A percentile compares a stretch with the other conserved stretches of the same genome.
Evolutionary conservation across 2,888 invertebrate genomes (phyloP).

Genomic region (Sinopyrophorus schimmeli): DNA sequence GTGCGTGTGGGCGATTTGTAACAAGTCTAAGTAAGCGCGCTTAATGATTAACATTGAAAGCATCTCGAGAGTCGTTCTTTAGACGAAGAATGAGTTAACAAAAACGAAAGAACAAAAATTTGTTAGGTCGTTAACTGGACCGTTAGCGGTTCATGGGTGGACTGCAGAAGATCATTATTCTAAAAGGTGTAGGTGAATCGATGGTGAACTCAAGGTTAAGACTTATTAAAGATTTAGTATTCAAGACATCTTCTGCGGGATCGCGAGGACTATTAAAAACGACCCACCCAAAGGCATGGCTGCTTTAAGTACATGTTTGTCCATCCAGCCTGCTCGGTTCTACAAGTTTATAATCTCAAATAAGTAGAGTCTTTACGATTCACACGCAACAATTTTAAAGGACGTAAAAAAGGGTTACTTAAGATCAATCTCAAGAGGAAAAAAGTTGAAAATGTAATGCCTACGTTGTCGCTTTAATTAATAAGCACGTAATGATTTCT

Average conservation of each 20-base stretch:
- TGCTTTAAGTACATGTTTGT: slow-evolving; percentile 13
- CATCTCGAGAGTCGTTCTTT: too few relatives aligned
- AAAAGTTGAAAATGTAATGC: too few relatives aligned
- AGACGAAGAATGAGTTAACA: too few relatives aligned
- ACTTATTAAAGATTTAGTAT: background rate
- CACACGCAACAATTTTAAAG: background rate
- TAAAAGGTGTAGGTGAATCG: slow-evolving; percentile 17
- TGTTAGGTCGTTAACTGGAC: slow-evolving; percentile 13
- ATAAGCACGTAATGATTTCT: too few relatives aligned
- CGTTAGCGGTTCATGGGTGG: slow-evolving; percentile 21
- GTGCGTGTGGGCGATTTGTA: too few relatives aligned
- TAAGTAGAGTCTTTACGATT: background rate
- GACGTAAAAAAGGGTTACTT: background rate
- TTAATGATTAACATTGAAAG: too few relatives aligned
- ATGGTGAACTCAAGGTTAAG: slow-evolving; percentile 15
- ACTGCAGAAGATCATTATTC: slow-evolving; percentile 20
- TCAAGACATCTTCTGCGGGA: slow-evolving; percentile 1
- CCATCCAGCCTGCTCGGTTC: slow-evolving; percentile 1
- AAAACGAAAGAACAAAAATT: background rate
- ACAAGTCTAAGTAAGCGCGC: too few relatives aligned
- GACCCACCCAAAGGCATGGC: slow-evolving; percentile 10
- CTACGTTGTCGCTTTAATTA: too few relatives aligned
- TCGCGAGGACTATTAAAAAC: background rate
- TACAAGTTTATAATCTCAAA: background rate
- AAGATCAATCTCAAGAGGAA: too few relatives aligned